These are phyloP conservation scores for Mobula birostris DNA, from an alignment of 2,113 vertebrate species.

Conservation along the genomic window DNA sequence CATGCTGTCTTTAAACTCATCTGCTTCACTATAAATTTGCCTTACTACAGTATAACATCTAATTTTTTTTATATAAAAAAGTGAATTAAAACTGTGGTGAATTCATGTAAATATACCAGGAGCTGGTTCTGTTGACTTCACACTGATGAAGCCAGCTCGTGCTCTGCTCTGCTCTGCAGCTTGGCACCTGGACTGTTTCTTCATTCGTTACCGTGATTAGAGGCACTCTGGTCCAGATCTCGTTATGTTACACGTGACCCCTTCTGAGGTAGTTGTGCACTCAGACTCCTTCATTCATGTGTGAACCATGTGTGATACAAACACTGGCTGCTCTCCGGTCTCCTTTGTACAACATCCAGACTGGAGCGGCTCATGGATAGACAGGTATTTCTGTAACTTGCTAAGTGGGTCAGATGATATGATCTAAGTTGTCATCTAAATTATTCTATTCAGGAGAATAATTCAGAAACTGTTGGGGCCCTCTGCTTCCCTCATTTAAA, in stretches of 20 bases:
- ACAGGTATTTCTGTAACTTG: background rate
- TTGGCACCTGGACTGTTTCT: background rate
- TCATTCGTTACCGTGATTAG: background rate
- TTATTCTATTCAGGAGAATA: background rate
- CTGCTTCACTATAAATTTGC: too few relatives aligned
- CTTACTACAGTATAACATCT: too few relatives aligned
- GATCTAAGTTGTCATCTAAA: background rate
- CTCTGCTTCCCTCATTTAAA: background rate
- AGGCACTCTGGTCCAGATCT: background rate
- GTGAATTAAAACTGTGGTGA: too few relatives aligned
- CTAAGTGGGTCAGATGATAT: background rate
- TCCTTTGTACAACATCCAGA: background rate
- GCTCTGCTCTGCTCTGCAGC: background rate
- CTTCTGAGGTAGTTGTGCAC: background rate
- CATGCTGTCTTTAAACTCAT: too few relatives aligned
- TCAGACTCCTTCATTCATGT: background rate
- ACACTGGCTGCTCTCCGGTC: background rate
- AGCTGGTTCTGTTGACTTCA: too few relatives aligned
- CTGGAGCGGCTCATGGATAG: background rate
- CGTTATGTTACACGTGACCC: background rate
- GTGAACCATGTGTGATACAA: background rate
- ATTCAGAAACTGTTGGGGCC: background rate
- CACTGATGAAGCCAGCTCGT: background rate
- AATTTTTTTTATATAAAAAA: background rate
- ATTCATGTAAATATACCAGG: too few relatives aligned